phyloP scores from a whole-genome alignment of 2,888 invertebrate species.

The Drosophila austrosaltans region DNA sequence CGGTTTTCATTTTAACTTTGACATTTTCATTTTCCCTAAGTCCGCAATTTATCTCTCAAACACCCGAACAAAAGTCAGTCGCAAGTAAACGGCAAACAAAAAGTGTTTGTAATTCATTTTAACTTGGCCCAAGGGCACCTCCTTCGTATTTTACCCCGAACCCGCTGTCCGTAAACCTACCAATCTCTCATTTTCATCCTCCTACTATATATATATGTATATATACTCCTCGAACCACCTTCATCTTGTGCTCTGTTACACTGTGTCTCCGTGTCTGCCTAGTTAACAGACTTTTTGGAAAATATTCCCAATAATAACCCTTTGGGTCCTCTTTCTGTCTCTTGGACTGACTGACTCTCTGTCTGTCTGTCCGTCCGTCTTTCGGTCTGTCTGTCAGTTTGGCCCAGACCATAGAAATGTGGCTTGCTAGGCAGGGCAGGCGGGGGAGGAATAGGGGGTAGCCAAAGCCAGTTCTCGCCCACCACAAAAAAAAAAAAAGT shows the following conservation, averaged over 20 bases:
- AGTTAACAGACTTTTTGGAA: constrained; percentile 23
- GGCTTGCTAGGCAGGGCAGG: constrained; percentile 17
- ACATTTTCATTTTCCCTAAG: constrained; percentile 47
- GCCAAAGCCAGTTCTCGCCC: constrained; percentile 47
- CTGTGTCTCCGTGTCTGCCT: constrained; percentile 10
- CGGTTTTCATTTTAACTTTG: constrained; percentile 41
- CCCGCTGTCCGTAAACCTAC: background rate
- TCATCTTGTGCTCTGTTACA: constrained; percentile 22
- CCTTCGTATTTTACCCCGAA: constrained; percentile 14
- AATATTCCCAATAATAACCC: constrained; percentile 46
- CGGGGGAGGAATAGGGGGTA: constrained; percentile 21
- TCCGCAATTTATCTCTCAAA: constrained; percentile 12
- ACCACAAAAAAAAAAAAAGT: constrained; percentile 35
- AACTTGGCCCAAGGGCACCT: constrained; percentile 55
- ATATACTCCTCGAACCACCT: background rate
- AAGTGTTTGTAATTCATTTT: constrained; percentile 77
- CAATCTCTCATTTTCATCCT: background rate
- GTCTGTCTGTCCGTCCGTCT: constrained; percentile 26
- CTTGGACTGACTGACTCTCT: constrained; percentile 14
- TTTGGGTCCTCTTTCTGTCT: constrained; percentile 27
- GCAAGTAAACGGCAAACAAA: constrained; percentile 53
- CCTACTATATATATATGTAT: background rate
- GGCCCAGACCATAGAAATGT: constrained; percentile 26
- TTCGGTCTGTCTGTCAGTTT: constrained; percentile 50
- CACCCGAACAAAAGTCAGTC: constrained; percentile 33